phyloP scores from a whole-genome alignment of 2,113 vertebrate species.

The Paramormyrops kingsleyae region DNA sequence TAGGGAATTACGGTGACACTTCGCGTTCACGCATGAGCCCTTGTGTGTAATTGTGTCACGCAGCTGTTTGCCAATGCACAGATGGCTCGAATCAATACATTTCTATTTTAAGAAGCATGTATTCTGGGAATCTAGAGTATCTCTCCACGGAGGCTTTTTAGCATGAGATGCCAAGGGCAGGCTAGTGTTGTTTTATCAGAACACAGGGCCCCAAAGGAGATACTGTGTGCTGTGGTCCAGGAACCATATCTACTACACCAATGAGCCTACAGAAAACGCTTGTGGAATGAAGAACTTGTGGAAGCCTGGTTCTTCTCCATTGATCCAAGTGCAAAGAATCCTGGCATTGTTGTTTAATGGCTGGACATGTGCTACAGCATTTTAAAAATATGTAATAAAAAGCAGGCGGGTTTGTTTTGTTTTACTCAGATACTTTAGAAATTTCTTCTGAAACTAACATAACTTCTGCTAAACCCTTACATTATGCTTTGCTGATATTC shows the following conservation, averaged over 20 bases:
- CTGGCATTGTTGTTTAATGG: not conserved
- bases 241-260: not conserved
- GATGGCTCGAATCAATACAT: not conserved
- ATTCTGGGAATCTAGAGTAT: conserved; percentile 12
- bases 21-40: not conserved
- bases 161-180: conserved; percentile 4
- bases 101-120: conserved; percentile 19
- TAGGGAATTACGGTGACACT: not conserved
- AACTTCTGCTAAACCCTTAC: not conserved
- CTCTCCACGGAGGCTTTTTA: not conserved
- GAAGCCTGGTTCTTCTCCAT: not conserved
- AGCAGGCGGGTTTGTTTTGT: not conserved
- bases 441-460: not conserved
- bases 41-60: not conserved
- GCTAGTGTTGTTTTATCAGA: not conserved
- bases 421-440: not conserved
- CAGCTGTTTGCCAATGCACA: not conserved
- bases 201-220: not conserved
- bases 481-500: not conserved
- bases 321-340: not conserved
- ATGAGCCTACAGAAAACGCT: not conserved
- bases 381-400: not conserved
- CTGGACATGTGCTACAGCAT: not conserved
- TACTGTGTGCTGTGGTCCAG: not conserved
- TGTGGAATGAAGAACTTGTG: not conserved